Percentiles rank a stretch among this genome's conserved stretches.
phyloP scores from a whole-genome alignment of 1,140 invertebrate species.

The Lutraria rhynchaena region DNA sequence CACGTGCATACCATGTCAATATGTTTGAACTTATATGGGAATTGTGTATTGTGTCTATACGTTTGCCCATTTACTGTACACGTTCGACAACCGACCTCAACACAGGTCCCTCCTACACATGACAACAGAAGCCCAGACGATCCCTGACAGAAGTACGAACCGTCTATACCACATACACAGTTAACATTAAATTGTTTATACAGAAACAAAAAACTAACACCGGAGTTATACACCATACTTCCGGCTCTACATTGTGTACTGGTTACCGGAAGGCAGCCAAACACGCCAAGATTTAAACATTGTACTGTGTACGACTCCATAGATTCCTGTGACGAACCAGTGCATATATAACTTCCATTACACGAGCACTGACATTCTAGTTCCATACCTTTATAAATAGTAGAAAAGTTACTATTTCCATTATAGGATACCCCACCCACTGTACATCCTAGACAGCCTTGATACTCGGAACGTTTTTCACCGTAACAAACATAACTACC shows the following conservation, averaged over 20 bases:
- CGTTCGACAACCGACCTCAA: constrained; percentile 23
- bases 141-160: constrained; percentile 54
- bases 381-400: constrained; percentile 41
- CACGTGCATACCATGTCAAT: constrained; percentile 48
- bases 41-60: not conserved
- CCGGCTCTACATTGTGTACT: constrained; percentile 41
- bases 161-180: constrained; percentile 49
- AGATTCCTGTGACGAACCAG: constrained; percentile 17
- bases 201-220: constrained; percentile 16
- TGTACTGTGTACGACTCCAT: no score
- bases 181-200: constrained; percentile 15
- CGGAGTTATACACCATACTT: constrained; percentile 9
- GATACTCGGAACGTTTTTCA: not conserved
- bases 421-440: constrained; percentile 4
- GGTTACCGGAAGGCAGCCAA: constrained; percentile 35
- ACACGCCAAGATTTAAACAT: not conserved
- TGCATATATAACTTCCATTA: constrained; percentile 30
- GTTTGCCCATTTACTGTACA: constrained; percentile 21
- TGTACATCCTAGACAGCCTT: constrained; percentile 30
- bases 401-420: constrained; percentile 30
- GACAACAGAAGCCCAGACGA: constrained; percentile 12
- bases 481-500: constrained; percentile 54
- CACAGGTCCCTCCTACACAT: constrained; percentile 31
- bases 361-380: constrained; percentile 35
- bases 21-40: constrained; percentile 31